A percentile compares a stretch with the other conserved stretches of the same genome.
Conservation (phyloP, 2,113 vertebrate genomes). For the Crotalus tigris region DNA sequence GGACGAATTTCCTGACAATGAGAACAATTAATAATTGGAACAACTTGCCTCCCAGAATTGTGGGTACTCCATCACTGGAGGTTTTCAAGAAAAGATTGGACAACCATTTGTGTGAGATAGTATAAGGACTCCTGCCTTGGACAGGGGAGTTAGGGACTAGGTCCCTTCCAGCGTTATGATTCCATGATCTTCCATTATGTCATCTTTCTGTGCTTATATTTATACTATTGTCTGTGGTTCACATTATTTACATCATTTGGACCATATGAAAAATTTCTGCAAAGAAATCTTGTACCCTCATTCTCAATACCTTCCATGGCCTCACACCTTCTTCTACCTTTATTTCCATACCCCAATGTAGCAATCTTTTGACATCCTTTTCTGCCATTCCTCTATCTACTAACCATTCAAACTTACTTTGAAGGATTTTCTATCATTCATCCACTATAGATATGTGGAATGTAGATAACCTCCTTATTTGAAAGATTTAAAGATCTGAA, state of each 20-base stretch:
- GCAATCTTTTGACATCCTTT: neutral
- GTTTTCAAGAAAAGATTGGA: too few relatives aligned
- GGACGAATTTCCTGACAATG: too few relatives aligned
- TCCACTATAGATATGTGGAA: neutral
- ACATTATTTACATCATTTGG: neutral
- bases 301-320: neutral
- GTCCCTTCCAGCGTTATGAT: too few relatives aligned
- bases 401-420: neutral
- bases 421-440: neutral
- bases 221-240: neutral
- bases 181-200: neutral
- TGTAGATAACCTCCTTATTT: neutral
- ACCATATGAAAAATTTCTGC: neutral
- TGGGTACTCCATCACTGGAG: too few relatives aligned
- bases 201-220: neutral
- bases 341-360: neutral
- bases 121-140: too few relatives aligned
- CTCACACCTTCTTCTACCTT: neutral
- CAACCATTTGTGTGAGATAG: too few relatives aligned
- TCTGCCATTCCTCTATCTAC: neutral
- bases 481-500: neutral
- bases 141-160: too few relatives aligned
- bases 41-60: too few relatives aligned
- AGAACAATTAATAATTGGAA: too few relatives aligned
- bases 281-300: neutral